phyloP scores from a whole-genome alignment of 1,140 invertebrate species.

The Brachionus manjavacas region DNA sequence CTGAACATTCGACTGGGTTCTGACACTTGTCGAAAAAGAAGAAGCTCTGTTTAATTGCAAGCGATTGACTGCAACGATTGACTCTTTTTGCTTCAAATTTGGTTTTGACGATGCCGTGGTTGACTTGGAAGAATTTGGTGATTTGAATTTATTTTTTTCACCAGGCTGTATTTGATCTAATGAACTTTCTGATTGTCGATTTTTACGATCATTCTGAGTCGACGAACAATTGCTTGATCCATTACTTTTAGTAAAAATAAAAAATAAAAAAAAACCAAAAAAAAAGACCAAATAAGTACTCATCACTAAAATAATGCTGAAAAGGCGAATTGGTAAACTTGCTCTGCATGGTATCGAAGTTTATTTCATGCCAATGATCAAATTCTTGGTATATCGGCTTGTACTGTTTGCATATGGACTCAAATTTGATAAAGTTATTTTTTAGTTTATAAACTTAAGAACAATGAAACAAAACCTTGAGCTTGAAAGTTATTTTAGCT shows the following conservation, averaged over 20 bases:
- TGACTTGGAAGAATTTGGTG: too few species aligned
- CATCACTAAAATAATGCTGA: slow-evolving; percentile 28
- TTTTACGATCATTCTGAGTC: neutral
- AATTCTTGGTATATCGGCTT: slow-evolving; percentile 39
- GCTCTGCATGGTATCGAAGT: neutral
- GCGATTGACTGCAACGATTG: neutral
- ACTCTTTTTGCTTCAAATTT: neutral
- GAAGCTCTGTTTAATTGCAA: neutral
- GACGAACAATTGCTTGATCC: slow-evolving; percentile 3
- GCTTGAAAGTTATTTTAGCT: neutral
- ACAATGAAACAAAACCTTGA: neutral
- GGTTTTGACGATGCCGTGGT: too few species aligned
- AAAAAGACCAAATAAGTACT: neutral
- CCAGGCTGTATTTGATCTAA: neutral
- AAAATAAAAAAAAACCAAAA: neutral
- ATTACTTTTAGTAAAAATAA: neutral
- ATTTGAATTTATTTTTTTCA: neutral
- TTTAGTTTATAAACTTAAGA: slow-evolving; percentile 29
- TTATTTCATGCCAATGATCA: slow-evolving; percentile 11
- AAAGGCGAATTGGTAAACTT: slow-evolving; percentile 18
- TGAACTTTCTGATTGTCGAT: neutral
- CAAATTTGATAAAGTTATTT: slow-evolving; percentile 29
- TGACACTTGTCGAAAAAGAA: neutral
- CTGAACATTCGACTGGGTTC: neutral
- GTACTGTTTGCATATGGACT: slow-evolving; percentile 35